Base-by-base conservation (phyloP, 2,888 invertebrate species). In the Euphydryas editha region DNA sequence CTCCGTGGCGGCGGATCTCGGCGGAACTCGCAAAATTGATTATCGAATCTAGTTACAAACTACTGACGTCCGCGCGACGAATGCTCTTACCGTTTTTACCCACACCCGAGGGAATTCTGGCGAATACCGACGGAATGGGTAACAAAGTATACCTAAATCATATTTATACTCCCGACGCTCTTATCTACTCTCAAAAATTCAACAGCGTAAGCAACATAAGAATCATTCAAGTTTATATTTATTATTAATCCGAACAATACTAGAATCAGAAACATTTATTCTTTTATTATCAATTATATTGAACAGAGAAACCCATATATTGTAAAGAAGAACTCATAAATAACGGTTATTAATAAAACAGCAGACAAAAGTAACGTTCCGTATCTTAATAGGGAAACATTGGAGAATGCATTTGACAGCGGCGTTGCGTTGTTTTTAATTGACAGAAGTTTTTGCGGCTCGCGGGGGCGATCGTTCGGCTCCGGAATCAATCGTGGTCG, bases 31-130 rank as follows among this genome's bases (percentile, higher is more conserved):
- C 81, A 84, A 89, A 91, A 90, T 91, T 90, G 90, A 89, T 91
- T 88, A 90, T 91, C 82, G 90, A 87, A 90, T 90, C 86, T 86
- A 88, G 88, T 91, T 90, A 90, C 78, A 78, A 90, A 92, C 88
- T 90, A 88, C 84, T 80, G 79, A 77, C 82, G 78, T 78, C 75
- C 77, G 78, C 76, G 72, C 76, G 76, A 74, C 77, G 76, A 75
- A 77, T 8, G 49, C 81, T 78, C 79, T 78, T 77, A 78, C 81
- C 79, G 77, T 85, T 87, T 84, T 80, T 81, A 81, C 79, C 79
- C 74, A 73, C 72, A 70, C 74, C 73, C 71, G 68, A 71, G 78
- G 80, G 80, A 78, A 76, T 78, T 79, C 59, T 72, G 73, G 72
- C 69, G 69, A 72, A 68, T 59, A 60, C 44, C 44, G 24, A 15